Evolutionary conservation across 2,797 vertebrate species (phyloP), one percentile per base, ranked within the genome.

Genomic region (Mergus octosetaceus): DNA sequence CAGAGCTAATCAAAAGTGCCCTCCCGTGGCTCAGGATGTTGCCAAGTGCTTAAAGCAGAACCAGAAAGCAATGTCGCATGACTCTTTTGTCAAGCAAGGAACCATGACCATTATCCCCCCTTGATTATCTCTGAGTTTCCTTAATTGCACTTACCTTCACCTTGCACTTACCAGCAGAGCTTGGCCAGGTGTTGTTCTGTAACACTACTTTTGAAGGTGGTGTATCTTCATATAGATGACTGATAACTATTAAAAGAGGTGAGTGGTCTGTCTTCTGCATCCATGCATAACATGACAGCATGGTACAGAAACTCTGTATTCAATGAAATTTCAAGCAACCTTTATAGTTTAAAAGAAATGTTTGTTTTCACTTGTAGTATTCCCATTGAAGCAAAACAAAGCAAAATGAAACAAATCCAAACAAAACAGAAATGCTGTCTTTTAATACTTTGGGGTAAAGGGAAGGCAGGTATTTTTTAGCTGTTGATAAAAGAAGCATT

Each of bases 1-100:
- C 87, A 87, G 69, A 92, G 90, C 78, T 94, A 95, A 96, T 97
- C 90, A 95, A 62, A 97, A 93, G 87, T 95, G 94, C 94, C 87
- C 93, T 95, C 94, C 92, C 16, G 72, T 65, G 87, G 92, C 87
- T 95, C 92, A 85, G 78, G 87, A 94, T 92, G 95, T 36, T 92
- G 90, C 85, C 90, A 94, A 92, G 87, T 83, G 93, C 92, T 91
- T 94, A 81, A 85, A 91, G 89, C 72, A 83, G 81, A 89, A 94
- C 53, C 43, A 92, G 87, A 89, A 94, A 78, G 84, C 72, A 78
- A 34, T 20, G 58, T 64, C 78, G 27, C 75, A 81, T n/a, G 66
- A 81, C 51, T 89, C 81, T 85, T 87, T 82, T 85, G 84, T 90
- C 78, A 93, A 90, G 90, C 13, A 57, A 95, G 61, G 69, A 82